Evolutionary conservation across 2,888 invertebrate species (phyloP).

Genomic region (Lutraria lutraria): DNA sequence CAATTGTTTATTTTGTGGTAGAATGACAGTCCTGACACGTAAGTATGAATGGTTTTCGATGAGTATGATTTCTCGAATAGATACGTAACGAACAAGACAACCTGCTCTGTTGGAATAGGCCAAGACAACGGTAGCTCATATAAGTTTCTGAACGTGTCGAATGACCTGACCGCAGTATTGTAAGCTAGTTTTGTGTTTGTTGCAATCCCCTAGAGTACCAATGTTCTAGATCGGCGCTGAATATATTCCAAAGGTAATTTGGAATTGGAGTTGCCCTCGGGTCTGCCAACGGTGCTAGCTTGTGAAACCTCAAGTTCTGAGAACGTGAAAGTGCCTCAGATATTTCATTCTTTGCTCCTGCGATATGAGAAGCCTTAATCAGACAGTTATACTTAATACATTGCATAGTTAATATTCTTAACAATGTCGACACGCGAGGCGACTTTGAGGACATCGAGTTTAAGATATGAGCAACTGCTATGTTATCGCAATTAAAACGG

Average conservation of each 20-base stretch:
- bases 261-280: conserved; percentile 19
- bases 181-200: conserved; percentile 18
- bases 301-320: conserved; percentile 35
- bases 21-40: conserved; percentile 24
- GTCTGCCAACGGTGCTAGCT: conserved; percentile 5
- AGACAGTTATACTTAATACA: conserved; percentile 36
- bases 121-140: not conserved
- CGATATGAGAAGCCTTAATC: conserved; percentile 35
- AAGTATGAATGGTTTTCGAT: conserved; percentile 2
- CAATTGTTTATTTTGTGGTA: conserved; percentile 27
- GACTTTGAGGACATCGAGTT: conserved; percentile 48
- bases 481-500: conserved; percentile 51
- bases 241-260: conserved; percentile 22
- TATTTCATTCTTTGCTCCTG: conserved; percentile 27
- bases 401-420: conserved; percentile 41
- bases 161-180: not conserved
- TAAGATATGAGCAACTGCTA: conserved; percentile 36
- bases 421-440: conserved; percentile 37
- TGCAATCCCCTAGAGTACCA: not conserved
- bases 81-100: conserved; percentile 28
- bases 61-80: conserved; percentile 21
- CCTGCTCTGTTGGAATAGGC: conserved; percentile 27
- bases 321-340: conserved; percentile 33
- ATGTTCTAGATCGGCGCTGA: not conserved
- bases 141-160: conserved; percentile 4